Evolutionary conservation across 2,888 invertebrate genomes (phyloP).

Genomic region (Mallateleia sp.): DNA sequence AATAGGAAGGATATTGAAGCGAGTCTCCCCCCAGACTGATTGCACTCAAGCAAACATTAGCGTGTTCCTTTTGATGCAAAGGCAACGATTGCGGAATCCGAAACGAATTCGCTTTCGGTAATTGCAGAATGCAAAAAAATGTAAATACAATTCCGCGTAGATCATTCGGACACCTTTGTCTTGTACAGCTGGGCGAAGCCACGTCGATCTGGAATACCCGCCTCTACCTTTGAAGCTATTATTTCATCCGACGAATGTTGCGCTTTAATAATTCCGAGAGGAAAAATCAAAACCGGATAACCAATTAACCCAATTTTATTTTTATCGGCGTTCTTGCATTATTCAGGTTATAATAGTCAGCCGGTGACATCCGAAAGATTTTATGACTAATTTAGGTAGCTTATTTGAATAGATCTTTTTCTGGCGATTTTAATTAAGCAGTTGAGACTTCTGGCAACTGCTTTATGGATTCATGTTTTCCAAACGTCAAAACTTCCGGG

Average conservation of each 20-base stretch:
- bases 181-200: not conserved
- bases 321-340: not conserved
- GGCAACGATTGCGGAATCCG: slow-evolving; percentile 10
- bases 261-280: slow-evolving; percentile 7
- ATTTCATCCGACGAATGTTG: not conserved
- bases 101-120: slow-evolving; percentile 38
- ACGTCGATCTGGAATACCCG: too few relatives aligned
- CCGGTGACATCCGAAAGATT: not conserved
- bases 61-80: slow-evolving; percentile 46
- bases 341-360: too few relatives aligned
- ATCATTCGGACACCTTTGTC: slow-evolving; percentile 6
- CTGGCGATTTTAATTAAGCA: too few relatives aligned
- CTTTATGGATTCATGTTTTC: too few relatives aligned
- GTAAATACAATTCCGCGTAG: slow-evolving; percentile 29
- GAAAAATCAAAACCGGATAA: slow-evolving; percentile 4
- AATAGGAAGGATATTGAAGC: slow-evolving; percentile 53
- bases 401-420: too few relatives aligned
- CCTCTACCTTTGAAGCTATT: slow-evolving; percentile 5
- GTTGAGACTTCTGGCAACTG: too few relatives aligned
- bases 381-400: not conserved
- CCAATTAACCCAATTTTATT: slow-evolving; percentile 23
- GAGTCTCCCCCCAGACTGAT: slow-evolving; percentile 25
- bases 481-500: too few relatives aligned
- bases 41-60: slow-evolving; percentile 45
- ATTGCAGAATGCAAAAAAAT: slow-evolving; percentile 22